A percentile compares a stretch with the other conserved stretches of the same genome.
phyloP scores from a whole-genome alignment of 2,113 vertebrate genomes.

The Gorilla gorilla region DNA sequence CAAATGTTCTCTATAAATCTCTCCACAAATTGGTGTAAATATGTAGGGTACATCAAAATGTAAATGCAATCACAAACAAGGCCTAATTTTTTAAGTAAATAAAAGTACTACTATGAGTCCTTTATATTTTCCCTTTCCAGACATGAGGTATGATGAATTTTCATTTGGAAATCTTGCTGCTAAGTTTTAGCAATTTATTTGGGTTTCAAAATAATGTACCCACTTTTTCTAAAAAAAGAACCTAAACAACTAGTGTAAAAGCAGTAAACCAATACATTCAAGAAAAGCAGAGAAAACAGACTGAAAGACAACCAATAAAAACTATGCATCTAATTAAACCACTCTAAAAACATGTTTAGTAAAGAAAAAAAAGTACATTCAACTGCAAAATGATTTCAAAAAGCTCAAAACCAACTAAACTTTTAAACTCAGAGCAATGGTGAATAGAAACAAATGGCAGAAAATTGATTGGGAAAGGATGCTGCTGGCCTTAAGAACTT shows the following conservation, averaged over 20 bases:
- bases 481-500: neutral
- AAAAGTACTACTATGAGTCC: neutral
- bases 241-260: neutral
- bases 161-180: constrained; percentile 1
- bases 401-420: constrained; percentile 22
- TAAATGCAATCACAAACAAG: neutral
- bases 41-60: neutral
- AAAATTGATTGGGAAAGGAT: neutral
- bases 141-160: neutral
- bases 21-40: neutral
- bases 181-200: neutral
- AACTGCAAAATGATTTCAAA: constrained; percentile 27
- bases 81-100: neutral
- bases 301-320: neutral
- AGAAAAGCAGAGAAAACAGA: neutral
- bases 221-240: neutral
- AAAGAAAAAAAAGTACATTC: neutral
- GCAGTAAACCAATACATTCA: neutral
- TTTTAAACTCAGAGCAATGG: neutral
- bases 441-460: neutral
- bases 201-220: neutral
- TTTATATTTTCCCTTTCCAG: neutral
- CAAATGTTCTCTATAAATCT: constrained; percentile 2
- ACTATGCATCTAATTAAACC: neutral
- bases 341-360: neutral